Conservation (phyloP, 2,113 vertebrate species). For the Xenopus laevis region DNA sequence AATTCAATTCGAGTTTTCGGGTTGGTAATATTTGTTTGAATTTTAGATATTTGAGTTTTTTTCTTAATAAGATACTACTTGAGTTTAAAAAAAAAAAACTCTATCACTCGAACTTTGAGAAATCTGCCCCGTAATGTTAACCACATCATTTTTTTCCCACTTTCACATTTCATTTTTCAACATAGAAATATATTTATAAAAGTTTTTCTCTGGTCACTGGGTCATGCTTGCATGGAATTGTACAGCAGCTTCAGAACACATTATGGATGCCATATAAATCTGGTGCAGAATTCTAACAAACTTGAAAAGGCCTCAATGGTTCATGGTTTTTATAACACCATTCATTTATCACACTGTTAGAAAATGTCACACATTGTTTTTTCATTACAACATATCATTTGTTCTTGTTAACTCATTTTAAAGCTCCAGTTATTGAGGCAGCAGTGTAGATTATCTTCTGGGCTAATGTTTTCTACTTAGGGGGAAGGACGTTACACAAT, state of each 20-base stretch:
- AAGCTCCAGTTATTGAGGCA: slow-evolving; percentile 22
- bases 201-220: slow-evolving; percentile 53
- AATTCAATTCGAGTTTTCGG: no score
- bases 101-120: no score
- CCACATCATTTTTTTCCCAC: slow-evolving; percentile 33
- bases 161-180: slow-evolving; percentile 52
- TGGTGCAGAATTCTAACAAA: slow-evolving; percentile 57
- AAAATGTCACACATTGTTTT: slow-evolving; percentile 47
- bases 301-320: slow-evolving; percentile 54
- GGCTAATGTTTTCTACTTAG: slow-evolving; percentile 23
- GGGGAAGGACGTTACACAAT: slow-evolving; percentile 45
- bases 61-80: no score
- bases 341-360: slow-evolving; percentile 53
- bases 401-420: slow-evolving; percentile 38
- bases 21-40: no score
- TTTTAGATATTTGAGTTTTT: no score
- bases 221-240: slow-evolving; percentile 56
- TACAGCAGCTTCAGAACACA: slow-evolving; percentile 61
- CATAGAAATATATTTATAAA: slow-evolving; percentile 54
- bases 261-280: slow-evolving; percentile 56
- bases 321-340: slow-evolving; percentile 56
- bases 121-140: neutral
- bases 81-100: no score
- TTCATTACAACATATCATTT: slow-evolving; percentile 42
- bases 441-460: slow-evolving; percentile 48